Percentiles rank a stretch among this genome's conserved stretches.
phyloP scores from a whole-genome alignment of 2,113 vertebrate genomes.

The Cottus gobio region DNA sequence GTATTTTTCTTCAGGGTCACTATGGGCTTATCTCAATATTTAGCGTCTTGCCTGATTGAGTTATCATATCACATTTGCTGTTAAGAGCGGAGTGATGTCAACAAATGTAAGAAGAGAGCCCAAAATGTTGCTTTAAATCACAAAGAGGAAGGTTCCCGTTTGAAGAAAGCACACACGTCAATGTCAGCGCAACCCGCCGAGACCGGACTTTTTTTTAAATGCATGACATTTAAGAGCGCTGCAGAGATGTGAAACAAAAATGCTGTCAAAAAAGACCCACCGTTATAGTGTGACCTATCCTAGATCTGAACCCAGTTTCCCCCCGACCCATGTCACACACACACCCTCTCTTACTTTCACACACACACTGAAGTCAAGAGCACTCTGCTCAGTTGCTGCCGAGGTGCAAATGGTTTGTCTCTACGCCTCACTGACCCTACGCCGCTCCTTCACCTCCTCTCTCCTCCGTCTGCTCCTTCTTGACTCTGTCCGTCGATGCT shows the following conservation, averaged over 20 bases:
- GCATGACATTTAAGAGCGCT: constrained; percentile 71
- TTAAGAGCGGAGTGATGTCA: constrained; percentile 81
- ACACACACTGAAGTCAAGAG: constrained; percentile 50
- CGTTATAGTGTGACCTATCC: constrained; percentile 65
- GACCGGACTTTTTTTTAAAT: constrained; percentile 65
- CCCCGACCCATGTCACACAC: constrained; percentile 43
- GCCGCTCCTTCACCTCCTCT: constrained; percentile 69
- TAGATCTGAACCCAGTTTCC: constrained; percentile 57
- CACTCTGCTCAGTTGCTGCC: constrained; percentile 66
- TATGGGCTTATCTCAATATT: constrained; percentile 81
- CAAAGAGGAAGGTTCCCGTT: constrained; percentile 78
- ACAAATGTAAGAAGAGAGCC: constrained; percentile 93
- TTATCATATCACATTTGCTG: constrained; percentile 98
- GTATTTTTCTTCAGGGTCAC: constrained; percentile 78
- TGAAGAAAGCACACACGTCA: constrained; percentile 65
- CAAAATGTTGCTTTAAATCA: constrained; percentile 94
- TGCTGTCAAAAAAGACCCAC: constrained; percentile 50
- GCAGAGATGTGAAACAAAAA: constrained; percentile 69
- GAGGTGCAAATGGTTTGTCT: constrained; percentile 81
- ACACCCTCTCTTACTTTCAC: constrained; percentile 12
- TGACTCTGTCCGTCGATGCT: constrained; percentile 70
- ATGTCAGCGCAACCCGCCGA: constrained; percentile 61
- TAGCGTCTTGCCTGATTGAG: constrained; percentile 97
- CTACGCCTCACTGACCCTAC: constrained; percentile 71
- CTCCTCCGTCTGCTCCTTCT: constrained; percentile 74